phyloP scores from a whole-genome alignment of 1,140 invertebrate species.

The Cotesia typhae region DNA sequence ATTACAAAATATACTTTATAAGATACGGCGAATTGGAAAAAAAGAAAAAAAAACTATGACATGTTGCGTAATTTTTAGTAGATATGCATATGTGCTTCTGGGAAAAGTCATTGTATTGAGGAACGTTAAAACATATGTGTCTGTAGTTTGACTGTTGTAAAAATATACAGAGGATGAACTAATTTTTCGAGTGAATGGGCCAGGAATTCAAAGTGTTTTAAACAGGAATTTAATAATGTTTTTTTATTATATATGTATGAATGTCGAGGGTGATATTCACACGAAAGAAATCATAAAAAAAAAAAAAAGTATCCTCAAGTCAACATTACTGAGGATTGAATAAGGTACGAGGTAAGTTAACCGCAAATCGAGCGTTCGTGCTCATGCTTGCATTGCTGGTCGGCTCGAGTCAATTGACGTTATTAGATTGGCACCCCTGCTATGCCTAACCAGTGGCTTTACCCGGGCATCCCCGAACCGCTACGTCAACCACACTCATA shows the following conservation, averaged over 20 bases:
- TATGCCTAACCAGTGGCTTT: background rate
- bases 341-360: slow-evolving; percentile 38
- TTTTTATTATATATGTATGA: too few relatives aligned
- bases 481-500: slow-evolving; percentile 16
- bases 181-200: slow-evolving; percentile 10
- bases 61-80: too few relatives aligned
- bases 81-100: too few relatives aligned
- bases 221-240: background rate
- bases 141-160: slow-evolving; percentile 9
- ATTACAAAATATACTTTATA: too few relatives aligned
- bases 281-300: too few relatives aligned
- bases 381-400: slow-evolving; percentile 27
- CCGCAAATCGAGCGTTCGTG: slow-evolving; percentile 62
- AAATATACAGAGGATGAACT: background rate
- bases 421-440: slow-evolving; percentile 65
- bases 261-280: too few relatives aligned
- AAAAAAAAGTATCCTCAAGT: background rate
- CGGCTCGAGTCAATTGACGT: slow-evolving; percentile 62
- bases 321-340: background rate
- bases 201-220: slow-evolving; percentile 29
- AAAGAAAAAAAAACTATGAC: slow-evolving; percentile 3
- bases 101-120: slow-evolving; percentile 3
- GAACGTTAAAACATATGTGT: slow-evolving; percentile 14
- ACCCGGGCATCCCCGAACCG: slow-evolving; percentile 50
- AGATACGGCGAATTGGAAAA: too few relatives aligned